Evolutionary conservation across 2,113 vertebrate species (phyloP), one percentile per base, ranked within the genome.

Genomic region (Mirza zaza): DNA sequence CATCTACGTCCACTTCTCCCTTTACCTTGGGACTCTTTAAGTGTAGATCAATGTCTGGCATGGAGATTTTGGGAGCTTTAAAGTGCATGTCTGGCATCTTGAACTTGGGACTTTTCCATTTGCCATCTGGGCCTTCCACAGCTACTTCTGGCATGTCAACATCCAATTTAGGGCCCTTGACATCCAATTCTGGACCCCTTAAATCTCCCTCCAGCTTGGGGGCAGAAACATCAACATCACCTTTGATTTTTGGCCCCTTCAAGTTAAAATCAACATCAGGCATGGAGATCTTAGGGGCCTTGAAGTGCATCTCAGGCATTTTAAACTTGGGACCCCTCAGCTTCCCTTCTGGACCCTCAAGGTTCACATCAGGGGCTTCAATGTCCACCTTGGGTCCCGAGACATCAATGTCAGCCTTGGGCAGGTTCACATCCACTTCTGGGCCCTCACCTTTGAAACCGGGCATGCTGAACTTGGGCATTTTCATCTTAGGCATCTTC

Each of bases 401-500:
- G 0, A 98, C 0, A 0, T 97, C 98, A 32, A 97, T 0, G 2
- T 98, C 95, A 1, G 67, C 97, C 11, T 97, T 98, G 0, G 98
- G 97, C 27, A 98, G 3, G 2, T 50, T 83, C 17, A 98, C 36
- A 0, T 98, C 98, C 0, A 98, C 0, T 0, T 98, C 98, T 0
- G 98, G 65, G 0, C 97, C 98, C 2, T 98, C 27, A 88, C 91
- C 92, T 84, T 92, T 97, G 39, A 93, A 87, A 2, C 92, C 81
- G 0, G 92, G 91, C 83, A 97, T 32, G 61, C 94, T 93, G n/a
- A 97, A 77, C 3, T 79, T 79, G 17, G 76, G 99, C 97, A 99
- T 97, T 70, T 99, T 99, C 68, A 99, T 92, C 68, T 99, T 95
- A 4, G 80, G 87, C 10, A 84, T 71, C 55, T 99, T 99, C 27